Evolutionary conservation across 2,888 invertebrate genomes (phyloP).

Genomic region (Baronia brevicornis): DNA sequence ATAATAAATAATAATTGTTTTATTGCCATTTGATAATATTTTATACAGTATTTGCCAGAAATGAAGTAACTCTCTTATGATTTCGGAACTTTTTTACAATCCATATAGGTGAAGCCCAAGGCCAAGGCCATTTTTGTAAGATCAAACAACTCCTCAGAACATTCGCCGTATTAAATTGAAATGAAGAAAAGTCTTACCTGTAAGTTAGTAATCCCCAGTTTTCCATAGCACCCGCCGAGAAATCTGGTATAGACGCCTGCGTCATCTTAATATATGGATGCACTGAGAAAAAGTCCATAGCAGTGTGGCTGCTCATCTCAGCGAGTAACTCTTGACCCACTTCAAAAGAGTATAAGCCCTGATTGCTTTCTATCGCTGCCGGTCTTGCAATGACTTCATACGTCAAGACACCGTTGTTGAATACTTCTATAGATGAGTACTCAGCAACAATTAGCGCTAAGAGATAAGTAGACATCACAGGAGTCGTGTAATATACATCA

Average conservation of each 20-base stretch:
- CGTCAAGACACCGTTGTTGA: constrained; percentile 17
- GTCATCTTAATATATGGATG: constrained; percentile 74
- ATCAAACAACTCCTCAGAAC: too few species aligned
- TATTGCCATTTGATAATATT: too few species aligned
- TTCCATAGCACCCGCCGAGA: constrained; percentile 87
- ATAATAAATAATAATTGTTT: too few species aligned
- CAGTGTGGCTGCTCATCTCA: constrained; percentile 76
- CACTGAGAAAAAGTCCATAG: constrained; percentile 57
- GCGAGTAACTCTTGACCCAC: constrained; percentile 56
- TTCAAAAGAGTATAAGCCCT: constrained; percentile 54
- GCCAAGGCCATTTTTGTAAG: constrained; percentile 5
- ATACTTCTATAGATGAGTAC: constrained; percentile 42
- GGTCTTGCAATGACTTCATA: constrained; percentile 67
- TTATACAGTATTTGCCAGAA: too few species aligned
- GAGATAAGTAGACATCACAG: constrained; percentile 79
- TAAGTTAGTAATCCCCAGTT: constrained; percentile 90
- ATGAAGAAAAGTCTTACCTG: too few species aligned
- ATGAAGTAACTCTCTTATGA: too few species aligned
- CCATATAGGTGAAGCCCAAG: too few species aligned
- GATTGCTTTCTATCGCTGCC: constrained; percentile 41
- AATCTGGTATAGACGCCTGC: constrained; percentile 86
- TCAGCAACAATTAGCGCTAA: constrained; percentile 82
- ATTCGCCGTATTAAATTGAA: too few species aligned
- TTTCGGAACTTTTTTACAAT: not conserved
- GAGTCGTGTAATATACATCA: constrained; percentile 55